phyloP scores from a whole-genome alignment of 2,797 vertebrate species.

The Sebastiscus albofasciatus region DNA sequence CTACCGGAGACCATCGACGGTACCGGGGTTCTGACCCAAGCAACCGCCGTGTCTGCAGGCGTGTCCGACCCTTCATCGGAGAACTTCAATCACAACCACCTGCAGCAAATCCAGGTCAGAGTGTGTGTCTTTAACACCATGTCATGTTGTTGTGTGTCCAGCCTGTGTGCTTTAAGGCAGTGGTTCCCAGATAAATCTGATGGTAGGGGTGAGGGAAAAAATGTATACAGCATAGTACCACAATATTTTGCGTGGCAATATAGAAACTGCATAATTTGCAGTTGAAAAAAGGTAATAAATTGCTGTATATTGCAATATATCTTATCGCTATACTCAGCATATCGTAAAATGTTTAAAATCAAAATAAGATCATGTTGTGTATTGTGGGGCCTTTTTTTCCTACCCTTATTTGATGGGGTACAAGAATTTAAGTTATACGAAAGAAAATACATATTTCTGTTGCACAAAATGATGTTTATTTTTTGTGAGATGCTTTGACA shows the following conservation, averaged over 20 bases:
- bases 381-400: no score
- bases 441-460: neutral
- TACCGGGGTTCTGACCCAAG: slow-evolving; percentile 95
- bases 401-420: no score
- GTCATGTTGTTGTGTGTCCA: neutral
- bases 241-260: no score
- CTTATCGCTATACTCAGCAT: no score
- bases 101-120: slow-evolving; percentile 96
- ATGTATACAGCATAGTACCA: fast-evolving
- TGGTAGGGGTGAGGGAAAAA: neutral
- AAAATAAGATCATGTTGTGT: no score
- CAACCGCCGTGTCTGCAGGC: slow-evolving; percentile 88
- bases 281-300: fast-evolving
- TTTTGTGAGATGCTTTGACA: neutral
- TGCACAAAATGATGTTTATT: neutral
- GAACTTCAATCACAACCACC: slow-evolving; percentile 93
- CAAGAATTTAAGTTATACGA: neutral
- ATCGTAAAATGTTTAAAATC: no score
- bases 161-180: neutral
- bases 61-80: slow-evolving; percentile 89
- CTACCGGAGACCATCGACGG: slow-evolving; percentile 97
- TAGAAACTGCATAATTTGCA: no score
- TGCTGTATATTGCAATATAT: no score
- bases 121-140: neutral
- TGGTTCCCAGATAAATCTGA: neutral